Percentiles rank a stretch among this genome's conserved stretches.
phyloP scores from a whole-genome alignment of 2,113 vertebrate species.

The Lycocorax pyrrhopterus region DNA sequence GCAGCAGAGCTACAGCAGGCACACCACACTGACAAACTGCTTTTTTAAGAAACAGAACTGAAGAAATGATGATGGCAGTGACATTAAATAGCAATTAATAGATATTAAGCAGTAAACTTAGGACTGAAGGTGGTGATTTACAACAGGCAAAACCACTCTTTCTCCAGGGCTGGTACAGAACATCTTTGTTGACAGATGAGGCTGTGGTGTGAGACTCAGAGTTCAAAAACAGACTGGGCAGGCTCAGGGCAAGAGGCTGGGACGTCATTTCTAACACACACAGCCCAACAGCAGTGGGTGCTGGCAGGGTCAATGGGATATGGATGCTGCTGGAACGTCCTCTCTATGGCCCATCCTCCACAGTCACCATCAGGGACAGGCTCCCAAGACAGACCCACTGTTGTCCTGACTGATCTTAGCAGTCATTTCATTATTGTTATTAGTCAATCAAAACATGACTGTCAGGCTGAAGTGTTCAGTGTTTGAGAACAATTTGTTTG shows the following conservation, averaged over 20 bases:
- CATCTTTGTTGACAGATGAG: not conserved
- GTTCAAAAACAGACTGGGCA: not conserved
- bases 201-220: not conserved
- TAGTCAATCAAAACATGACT: not conserved
- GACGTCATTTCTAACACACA: not conserved
- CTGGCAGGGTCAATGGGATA: not conserved
- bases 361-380: not conserved
- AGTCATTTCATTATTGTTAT: not conserved
- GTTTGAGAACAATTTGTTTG: not conserved
- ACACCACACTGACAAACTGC: fast-evolving
- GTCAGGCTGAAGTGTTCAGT: not conserved
- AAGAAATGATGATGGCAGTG: not conserved
- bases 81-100: not conserved
- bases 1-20: not conserved
- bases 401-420: not conserved
- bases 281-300: not conserved
- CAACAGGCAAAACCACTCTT: not conserved
- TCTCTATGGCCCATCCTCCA: fast-evolving
- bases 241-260: not conserved
- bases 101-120: not conserved
- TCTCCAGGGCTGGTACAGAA: not conserved
- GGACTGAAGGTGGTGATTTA: not conserved
- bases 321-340: fast-evolving
- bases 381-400: not conserved
- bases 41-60: not conserved